These are phyloP conservation scores for Brachyhypopomus gauderio DNA, from an alignment of 2,113 vertebrate species.

Conservation along the genomic window DNA sequence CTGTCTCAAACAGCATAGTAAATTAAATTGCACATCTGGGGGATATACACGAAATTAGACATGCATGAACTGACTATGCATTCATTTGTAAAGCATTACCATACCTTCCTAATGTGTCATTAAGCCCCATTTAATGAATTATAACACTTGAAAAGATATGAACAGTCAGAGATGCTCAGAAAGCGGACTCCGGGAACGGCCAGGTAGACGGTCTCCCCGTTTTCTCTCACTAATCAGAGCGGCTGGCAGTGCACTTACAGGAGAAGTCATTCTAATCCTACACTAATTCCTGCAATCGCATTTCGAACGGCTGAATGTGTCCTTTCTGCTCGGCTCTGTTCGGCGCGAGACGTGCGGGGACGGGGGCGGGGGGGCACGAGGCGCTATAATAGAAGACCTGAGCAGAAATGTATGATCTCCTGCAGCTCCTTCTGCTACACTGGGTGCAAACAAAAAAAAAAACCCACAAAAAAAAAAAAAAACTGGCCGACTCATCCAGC, in stretches of 20 bases:
- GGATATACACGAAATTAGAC: conserved; percentile 21
- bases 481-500: conserved; percentile 53
- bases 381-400: conserved; percentile 63
- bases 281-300: conserved; percentile 50
- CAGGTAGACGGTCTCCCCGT: not conserved
- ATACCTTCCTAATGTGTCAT: conserved; percentile 49
- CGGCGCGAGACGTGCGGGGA: conserved; percentile 31
- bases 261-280: conserved; percentile 41
- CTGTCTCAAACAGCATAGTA: conserved; percentile 31
- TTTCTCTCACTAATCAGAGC: conserved; percentile 42
- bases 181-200: conserved; percentile 22
- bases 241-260: conserved; percentile 45
- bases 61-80: conserved; percentile 49
- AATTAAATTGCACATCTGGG: conserved; percentile 31
- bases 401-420: conserved; percentile 61
- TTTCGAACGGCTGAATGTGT: conserved; percentile 53
- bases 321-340: conserved; percentile 47
- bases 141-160: conserved; percentile 43
- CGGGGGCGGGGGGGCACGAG: conserved; percentile 52
- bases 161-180: conserved; percentile 35
- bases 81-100: conserved; percentile 50
- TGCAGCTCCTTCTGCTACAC: conserved; percentile 76
- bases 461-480: too few species aligned
- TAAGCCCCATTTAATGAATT: conserved; percentile 49
- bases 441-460: conserved; percentile 73